Evolutionary conservation across 2,797 vertebrate genomes (phyloP), one percentile per base, ranked within the genome.

Genomic region (Momotus momota): DNA sequence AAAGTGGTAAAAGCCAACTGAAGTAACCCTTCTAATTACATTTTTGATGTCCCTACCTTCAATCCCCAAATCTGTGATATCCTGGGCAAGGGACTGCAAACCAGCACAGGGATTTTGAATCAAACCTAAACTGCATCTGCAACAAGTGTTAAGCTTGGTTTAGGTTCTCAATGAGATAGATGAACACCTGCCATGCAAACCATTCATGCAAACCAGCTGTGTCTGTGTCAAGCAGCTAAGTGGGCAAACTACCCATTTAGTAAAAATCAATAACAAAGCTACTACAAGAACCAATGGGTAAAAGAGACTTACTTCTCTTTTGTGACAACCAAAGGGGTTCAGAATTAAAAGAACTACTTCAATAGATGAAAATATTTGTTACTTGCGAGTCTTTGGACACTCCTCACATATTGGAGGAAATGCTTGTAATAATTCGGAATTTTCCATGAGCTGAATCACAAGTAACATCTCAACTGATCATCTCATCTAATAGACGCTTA

Each of bases 241-340:
- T 10, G 7, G 23, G 23, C 2, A 62, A 87, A 58, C 58, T 23
- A n/a, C 2, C 4, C 33, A 5, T 14, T 31, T 57, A 48, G 13
- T 7, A 75, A 87, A 81, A 88, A 45, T 29, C 38, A 33, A 0
- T 69, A n/a, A 52, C 6, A 64, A 1, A 33, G 10, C 1, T 7
- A 48, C 18, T 25, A n/a, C 8, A 31, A 55, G n/a, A 77, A 54
- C 6, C 1, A 12, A 6, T 20, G 13, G 0, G 2, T 22, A 70
- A 73, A 80, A 55, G 21, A 48, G 1, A 60, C 5, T 57, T 29
- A 21, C 4, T 61, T 7, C 6, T 0, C 8, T 66, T 79, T 70
- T 31, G 5, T 60, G 23, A 61, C 20, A n/a, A 38, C 1, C 1
- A 10, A 49, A 57, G 7, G 7, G 2, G 4, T 43, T 78, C 20